Base-by-base conservation (phyloP, 2,888 invertebrate genomes). In the Onchidella celtica region DNA sequence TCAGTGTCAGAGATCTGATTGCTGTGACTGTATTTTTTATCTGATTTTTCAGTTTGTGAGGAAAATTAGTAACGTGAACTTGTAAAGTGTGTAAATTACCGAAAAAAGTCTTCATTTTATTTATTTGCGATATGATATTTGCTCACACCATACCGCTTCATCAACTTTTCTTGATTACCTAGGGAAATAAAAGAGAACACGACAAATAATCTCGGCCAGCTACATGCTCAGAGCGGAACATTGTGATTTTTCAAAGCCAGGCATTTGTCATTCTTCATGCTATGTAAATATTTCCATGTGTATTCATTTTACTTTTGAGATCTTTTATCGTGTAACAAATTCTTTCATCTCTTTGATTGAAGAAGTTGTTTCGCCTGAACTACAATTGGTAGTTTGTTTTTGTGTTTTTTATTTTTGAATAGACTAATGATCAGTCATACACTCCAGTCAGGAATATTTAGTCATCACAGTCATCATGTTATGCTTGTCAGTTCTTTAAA, bases 181-280 rank as follows among this genome's bases (percentile, higher is more conserved):
- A 11, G 47, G 47, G 17, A 47, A 47, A 47, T 6, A 17, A 47
- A 47, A 47, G 17, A 6, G 17, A 17, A 47, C 47, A 47, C 47
- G 47, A 47, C 6, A 47, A 47, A 47, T 11, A 47, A 47, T 47
- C 6, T 38, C 21, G 29, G 32, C 65, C 47, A 6, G 38, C n/a
- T 47, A 65, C 75, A 47, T 75, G 75, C 32, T 47, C 38, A 27
- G 65, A 75, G 75, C 75, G 75, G 75, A 40, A 63, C 17, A 75
- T 75, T 75, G 75, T 75, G 75, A 75, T 75, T 75, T 38, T 40
- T 34, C 61, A 14, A 61, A 6, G 61, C 4, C n/a, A 61, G 3
- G 4, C n/a, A 24, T 63, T 27, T 63, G 63, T n/a, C 63, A 63
- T 63, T 27, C 29, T 27, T 29, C n/a, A 24, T 27, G 38, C 68